A percentile compares a stretch with the other conserved stretches of the same genome.
Evolutionary conservation across 2,797 vertebrate genomes (phyloP).

Genomic region (Danio albolineatus): DNA sequence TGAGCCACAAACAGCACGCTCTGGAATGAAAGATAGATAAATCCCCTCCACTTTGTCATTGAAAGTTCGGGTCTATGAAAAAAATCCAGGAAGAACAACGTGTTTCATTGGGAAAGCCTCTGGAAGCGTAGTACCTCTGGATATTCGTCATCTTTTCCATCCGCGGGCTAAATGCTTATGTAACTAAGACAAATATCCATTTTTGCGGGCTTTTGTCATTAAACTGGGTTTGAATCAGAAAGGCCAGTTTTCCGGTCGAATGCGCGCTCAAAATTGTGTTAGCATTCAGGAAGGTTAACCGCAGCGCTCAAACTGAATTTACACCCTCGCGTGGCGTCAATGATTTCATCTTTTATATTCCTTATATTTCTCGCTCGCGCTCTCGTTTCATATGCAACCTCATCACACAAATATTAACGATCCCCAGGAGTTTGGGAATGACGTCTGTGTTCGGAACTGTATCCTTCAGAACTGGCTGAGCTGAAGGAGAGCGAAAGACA

Average conservation of each 20-base stretch:
- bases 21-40: too few relatives aligned
- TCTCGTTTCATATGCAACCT: conserved; percentile 40
- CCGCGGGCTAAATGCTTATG: conserved; percentile 71
- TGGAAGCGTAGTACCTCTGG: background rate
- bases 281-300: conserved; percentile 45
- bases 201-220: conserved; percentile 73
- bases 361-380: conserved; percentile 1
- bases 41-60: background rate
- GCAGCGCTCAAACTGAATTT: conserved; percentile 36
- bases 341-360: conserved; percentile 49
- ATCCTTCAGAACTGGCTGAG: conserved; percentile 50
- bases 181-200: conserved; percentile 79
- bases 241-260: conserved; percentile 40
- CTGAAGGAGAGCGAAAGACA: conserved; percentile 30
- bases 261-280: conserved; percentile 34
- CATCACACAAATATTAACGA: conserved; percentile 51
- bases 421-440: conserved; percentile 51
- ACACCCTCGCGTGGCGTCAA: conserved; percentile 39
- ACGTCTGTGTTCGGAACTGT: conserved; percentile 50
- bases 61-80: background rate
- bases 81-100: conserved; percentile 33
- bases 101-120: conserved; percentile 33
- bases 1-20: background rate
- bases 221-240: conserved; percentile 61
- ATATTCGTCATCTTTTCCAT: conserved; percentile 77